phyloP scores from a whole-genome alignment of 2,113 vertebrate genomes.

The Podiceps cristatus region DNA sequence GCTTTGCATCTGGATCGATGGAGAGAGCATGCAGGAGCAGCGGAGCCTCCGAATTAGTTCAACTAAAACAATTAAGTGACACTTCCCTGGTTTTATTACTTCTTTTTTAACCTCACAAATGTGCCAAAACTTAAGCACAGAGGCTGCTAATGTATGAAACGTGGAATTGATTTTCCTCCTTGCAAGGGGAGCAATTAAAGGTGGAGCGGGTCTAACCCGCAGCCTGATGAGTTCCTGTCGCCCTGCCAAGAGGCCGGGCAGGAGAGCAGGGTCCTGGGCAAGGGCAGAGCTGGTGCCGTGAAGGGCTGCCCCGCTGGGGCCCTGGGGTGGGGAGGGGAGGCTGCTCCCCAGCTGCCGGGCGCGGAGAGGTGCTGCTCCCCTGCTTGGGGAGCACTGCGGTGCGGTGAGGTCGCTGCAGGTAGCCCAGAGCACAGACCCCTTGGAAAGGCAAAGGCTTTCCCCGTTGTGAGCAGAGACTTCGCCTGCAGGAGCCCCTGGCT shows the following conservation, averaged over 20 bases:
- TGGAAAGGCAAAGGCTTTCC: background rate
- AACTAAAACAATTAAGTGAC: slow-evolving; percentile 68
- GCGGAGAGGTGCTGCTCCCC: fast-evolving
- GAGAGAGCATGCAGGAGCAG: background rate
- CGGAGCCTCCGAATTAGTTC: slow-evolving; percentile 14
- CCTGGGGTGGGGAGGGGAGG: fast-evolving
- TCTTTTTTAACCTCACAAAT: slow-evolving; percentile 23
- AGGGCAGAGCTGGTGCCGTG: background rate
- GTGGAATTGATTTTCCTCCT: slow-evolving; percentile 63
- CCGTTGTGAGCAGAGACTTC: fast-evolving
- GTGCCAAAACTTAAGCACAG: slow-evolving; percentile 55
- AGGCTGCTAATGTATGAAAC: slow-evolving; percentile 43
- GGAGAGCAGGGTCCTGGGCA: background rate
- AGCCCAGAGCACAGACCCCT: background rate
- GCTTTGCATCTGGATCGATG: background rate
- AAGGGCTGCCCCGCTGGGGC: background rate
- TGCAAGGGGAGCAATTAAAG: slow-evolving; percentile 61
- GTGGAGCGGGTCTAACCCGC: slow-evolving; percentile 1
- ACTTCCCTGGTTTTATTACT: slow-evolving; percentile 53
- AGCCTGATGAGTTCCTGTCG: background rate
- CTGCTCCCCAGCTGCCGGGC: background rate
- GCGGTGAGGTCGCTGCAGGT: background rate
- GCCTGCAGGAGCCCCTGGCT: background rate
- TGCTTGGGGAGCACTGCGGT: fast-evolving
- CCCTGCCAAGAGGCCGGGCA: background rate